Evolutionary conservation across 2,113 vertebrate genomes (phyloP), one percentile per base, ranked within the genome.

Genomic region (Psilopogon haemacephalus): DNA sequence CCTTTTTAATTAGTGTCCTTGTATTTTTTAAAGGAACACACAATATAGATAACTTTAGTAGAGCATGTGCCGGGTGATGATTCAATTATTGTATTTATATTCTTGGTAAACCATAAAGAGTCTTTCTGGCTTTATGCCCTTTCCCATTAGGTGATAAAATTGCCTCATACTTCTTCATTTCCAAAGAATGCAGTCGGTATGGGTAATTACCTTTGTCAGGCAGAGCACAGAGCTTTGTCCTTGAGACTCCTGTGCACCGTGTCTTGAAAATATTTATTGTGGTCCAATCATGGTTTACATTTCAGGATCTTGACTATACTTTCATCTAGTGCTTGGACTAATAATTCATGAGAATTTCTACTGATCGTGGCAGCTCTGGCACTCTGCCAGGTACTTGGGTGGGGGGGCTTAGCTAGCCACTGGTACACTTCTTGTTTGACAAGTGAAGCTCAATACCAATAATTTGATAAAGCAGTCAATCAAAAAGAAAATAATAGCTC

Each of bases 121-220:
- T 54, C 58, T 89, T 94, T 92, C 92, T 96, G 95, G 94, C 93
- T 92, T 90, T 94, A 80, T 92, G 93, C 91, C 95, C 93, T 96
- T 94, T 94, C 82, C 95, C 89, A 95, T 93, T 96, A 95, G 89
- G 89, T 95, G 94, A 97, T 90, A 96, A 89, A 96, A 93, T 92
- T 92, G 92, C 94, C 92, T 95, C 93, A 95, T 95, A 87, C 86
- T 90, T 93, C 92, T 96, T 95, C 93, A 96, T 95, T 96, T 94
- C 93, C 80, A 85, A 90, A 88, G 88, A 86, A 91, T 64, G 84
- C 69, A 2, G 2, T 64, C 60, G 80, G 89, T 94, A 91, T 48
- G 88, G 93, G 81, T 93, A 95, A 95, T 94, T 95, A 95, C 86
- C 84, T 93, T 59, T 93, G 88, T 94, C 92, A 95, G 85, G 68